A percentile compares a stretch with the other conserved stretches of the same genome.
Conservation (phyloP, 1,140 invertebrate genomes). For the Brachionus rotundiformis region DNA sequence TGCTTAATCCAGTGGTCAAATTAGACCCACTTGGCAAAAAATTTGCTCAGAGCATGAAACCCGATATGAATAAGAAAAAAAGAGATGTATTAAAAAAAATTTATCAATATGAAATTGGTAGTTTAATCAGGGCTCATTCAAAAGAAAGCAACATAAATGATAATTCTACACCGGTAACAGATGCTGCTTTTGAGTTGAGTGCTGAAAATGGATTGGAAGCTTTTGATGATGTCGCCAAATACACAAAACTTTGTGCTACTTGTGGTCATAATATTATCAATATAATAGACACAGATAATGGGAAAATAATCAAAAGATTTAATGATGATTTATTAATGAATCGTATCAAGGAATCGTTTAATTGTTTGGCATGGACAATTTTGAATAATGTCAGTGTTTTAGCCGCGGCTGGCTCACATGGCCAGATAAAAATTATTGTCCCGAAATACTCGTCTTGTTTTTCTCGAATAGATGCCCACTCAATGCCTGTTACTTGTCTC, state of each 20-base stretch:
- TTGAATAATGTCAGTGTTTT: conserved; percentile 17
- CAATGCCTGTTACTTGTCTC: not conserved
- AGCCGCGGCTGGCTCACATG: conserved; percentile 14
- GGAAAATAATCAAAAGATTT: conserved; percentile 43
- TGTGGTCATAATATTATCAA: conserved; percentile 49
- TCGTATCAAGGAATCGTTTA: not conserved
- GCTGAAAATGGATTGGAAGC: not conserved
- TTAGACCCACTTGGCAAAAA: not conserved
- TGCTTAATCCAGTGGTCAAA: conserved; percentile 5
- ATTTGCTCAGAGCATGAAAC: not conserved
- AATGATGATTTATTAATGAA: conserved; percentile 47
- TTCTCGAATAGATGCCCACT: conserved; percentile 45
- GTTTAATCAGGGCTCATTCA: conserved; percentile 46
- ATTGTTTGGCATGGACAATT: conserved; percentile 44
- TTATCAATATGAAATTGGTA: not conserved
- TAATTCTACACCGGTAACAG: conserved; percentile 4
- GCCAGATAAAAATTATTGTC: conserved; percentile 44
- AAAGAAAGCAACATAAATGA: conserved; percentile 45
- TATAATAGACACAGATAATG: conserved; percentile 22
- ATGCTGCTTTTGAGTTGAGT: conserved; percentile 10
- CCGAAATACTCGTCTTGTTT: conserved; percentile 44
- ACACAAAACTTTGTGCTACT: conserved; percentile 39
- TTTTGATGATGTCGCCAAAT: not conserved
- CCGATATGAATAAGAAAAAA: not conserved
- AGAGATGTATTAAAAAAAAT: not conserved